Percentiles rank a stretch among this genome's conserved stretches.
These are phyloP conservation scores for Atta colombica DNA, from an alignment of 1,140 invertebrate species.

Conservation along the genomic window DNA sequence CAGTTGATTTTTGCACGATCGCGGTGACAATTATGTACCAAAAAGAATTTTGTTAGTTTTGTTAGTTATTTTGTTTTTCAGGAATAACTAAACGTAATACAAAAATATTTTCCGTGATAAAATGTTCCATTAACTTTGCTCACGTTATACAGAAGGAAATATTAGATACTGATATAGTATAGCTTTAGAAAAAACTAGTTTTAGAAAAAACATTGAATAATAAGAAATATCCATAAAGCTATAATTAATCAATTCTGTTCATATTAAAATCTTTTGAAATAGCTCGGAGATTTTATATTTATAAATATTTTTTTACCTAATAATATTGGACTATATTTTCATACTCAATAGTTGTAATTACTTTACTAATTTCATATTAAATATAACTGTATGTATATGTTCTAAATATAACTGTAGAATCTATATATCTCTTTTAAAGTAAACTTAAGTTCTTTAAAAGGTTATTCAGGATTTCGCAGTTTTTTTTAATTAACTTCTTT, in stretches of 20 bases:
- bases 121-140: neutral
- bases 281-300: neutral
- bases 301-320: neutral
- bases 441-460: neutral
- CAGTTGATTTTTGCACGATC: neutral
- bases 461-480: neutral
- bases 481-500: constrained; percentile 23
- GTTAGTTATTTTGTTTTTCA: neutral
- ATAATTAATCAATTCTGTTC: neutral
- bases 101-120: neutral
- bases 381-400: neutral
- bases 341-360: constrained; percentile 9
- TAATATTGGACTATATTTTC: neutral
- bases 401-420: neutral
- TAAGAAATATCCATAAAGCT: neutral
- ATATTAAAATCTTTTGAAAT: constrained; percentile 5
- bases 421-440: neutral
- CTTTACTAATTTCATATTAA: constrained; percentile 1
- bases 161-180: constrained; percentile 8
- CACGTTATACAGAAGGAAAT: neutral
- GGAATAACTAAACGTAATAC: neutral
- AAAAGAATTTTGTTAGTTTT: neutral
- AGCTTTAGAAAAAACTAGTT: neutral
- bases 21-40: neutral
- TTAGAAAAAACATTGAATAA: neutral